Percentiles rank a stretch among this genome's conserved stretches.
Conservation (phyloP, 2,797 vertebrate species). For the Pangasius mekongensis region DNA sequence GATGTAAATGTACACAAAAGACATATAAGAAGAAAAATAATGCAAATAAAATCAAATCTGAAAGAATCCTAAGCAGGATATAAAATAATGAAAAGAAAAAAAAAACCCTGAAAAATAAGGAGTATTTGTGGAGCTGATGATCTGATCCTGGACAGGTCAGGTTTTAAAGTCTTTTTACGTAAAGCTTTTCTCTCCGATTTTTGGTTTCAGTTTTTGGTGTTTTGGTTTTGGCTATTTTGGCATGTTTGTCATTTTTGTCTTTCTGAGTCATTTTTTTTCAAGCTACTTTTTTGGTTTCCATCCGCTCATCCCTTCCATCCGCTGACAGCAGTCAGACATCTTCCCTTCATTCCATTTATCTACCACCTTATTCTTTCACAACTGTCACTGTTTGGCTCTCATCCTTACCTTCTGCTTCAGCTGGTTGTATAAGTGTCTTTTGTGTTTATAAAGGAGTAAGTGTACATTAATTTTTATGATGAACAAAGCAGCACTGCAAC, state of each 20-base stretch:
- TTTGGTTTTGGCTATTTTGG: conserved; percentile 78
- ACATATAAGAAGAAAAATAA: background rate
- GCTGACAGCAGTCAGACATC: conserved; percentile 60
- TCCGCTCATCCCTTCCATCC: conserved; percentile 51
- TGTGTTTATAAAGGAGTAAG: conserved; percentile 42
- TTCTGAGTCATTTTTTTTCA: conserved; percentile 58
- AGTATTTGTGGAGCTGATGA: conserved; percentile 60
- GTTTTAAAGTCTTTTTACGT: conserved; percentile 81
- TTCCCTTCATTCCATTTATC: conserved; percentile 56
- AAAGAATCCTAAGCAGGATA: conserved; percentile 6
- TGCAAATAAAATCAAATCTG: conserved; percentile 10
- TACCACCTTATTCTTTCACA: conserved; percentile 57
- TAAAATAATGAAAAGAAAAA: conserved; percentile 23
- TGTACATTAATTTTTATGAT: conserved; percentile 54
- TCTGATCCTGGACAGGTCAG: conserved; percentile 70
- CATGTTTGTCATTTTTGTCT: conserved; percentile 68
- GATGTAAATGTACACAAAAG: conserved; percentile 32
- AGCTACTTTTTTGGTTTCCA: conserved; percentile 56
- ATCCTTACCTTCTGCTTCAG: conserved; percentile 66
- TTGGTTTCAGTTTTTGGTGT: conserved; percentile 84
- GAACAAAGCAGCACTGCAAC: conserved; percentile 54
- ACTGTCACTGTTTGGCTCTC: conserved; percentile 60
- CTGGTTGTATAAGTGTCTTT: conserved; percentile 26
- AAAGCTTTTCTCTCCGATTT: conserved; percentile 86
- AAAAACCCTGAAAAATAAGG: conserved; percentile 17